Evolutionary conservation across 2,797 vertebrate species (phyloP), one percentile per base, ranked within the genome.

Genomic region (Acrocephalus scirpaceus): DNA sequence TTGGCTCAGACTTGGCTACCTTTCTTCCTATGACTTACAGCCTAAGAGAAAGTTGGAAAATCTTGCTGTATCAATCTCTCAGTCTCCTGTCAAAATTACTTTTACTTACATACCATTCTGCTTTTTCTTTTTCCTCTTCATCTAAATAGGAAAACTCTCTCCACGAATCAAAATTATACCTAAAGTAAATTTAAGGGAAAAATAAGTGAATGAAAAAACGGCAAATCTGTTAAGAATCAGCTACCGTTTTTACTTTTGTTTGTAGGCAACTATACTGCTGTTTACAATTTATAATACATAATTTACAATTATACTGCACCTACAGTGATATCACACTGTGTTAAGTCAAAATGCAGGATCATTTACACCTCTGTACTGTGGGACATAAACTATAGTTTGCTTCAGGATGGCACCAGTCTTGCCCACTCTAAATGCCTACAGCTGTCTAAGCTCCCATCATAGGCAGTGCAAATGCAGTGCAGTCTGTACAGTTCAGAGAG

Each of bases 101-200:
- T 93, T 93, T 95, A 93, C 27, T 95, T 77, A 96, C 97, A 97
- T 97, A 99, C 99, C 99, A 99, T 98, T 99, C 99, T 77, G 99
- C 99, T 79, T 99, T 99, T 97, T 99, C 99, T 97, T 99, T 99
- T 97, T 99, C 99, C 95, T 99, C 99, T 98, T 99, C 99, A 93
- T 99, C 99, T 98, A 99, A 97, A 94, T 99, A 99, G 29, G 99
- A 99, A 97, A 99, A 99, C 91, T 99, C 99, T 97, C 99, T 98
- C 99, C 99, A 99, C 14, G 99, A 99, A 96, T 99, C 99, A 98
- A 99, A 99, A 98, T 99, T 99, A 97, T 99, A 99, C 99, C 99
- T 99, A 88, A 18, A 84, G 32, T 29, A 94, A 82, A 92, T 88
- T 19, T 27, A 42, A 93, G 44, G 44, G 3, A 7, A 75, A 65